Conservation (phyloP, 2,113 vertebrate genomes). For the Sterrhoptilus dennistouni region DNA sequence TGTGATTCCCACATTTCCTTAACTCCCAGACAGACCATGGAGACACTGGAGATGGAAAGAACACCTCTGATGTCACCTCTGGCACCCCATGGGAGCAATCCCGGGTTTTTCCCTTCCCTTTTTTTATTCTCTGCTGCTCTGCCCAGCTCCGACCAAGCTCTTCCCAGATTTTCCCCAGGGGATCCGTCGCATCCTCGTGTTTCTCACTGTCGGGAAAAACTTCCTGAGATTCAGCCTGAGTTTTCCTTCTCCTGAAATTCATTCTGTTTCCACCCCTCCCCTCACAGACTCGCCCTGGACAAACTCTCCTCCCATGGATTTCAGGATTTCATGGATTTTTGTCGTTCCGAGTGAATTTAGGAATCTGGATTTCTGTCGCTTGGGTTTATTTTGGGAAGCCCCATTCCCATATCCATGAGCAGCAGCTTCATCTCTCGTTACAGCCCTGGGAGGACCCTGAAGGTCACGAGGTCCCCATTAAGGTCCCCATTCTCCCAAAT, state of each 20-base stretch:
- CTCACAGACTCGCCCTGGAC: background rate
- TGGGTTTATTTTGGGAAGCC: background rate
- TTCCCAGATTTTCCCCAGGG: slow-evolving; percentile 2
- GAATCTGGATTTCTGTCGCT: background rate
- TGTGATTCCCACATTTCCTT: background rate
- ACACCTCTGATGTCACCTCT: slow-evolving; percentile 45
- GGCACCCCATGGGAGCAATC: background rate
- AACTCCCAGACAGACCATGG: background rate
- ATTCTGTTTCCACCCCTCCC: background rate
- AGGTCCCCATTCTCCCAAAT: background rate
- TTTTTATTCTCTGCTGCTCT: slow-evolving; percentile 14
- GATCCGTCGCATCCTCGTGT: background rate
- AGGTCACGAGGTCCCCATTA: background rate
- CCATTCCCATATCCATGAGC: accelerated
- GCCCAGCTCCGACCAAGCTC: background rate
- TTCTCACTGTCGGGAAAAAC: background rate
- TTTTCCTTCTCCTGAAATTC: slow-evolving; percentile 55
- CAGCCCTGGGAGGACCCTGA: too few species aligned
- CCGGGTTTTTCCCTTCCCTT: background rate
- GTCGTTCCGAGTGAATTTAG: accelerated
- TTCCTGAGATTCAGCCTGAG: slow-evolving; percentile 25
- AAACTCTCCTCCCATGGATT: background rate
- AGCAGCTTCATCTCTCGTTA: background rate
- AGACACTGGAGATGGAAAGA: slow-evolving; percentile 41
- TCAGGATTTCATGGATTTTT: background rate